phyloP scores from a whole-genome alignment of 2,888 invertebrate species.

The Ditula angustiorana region DNA sequence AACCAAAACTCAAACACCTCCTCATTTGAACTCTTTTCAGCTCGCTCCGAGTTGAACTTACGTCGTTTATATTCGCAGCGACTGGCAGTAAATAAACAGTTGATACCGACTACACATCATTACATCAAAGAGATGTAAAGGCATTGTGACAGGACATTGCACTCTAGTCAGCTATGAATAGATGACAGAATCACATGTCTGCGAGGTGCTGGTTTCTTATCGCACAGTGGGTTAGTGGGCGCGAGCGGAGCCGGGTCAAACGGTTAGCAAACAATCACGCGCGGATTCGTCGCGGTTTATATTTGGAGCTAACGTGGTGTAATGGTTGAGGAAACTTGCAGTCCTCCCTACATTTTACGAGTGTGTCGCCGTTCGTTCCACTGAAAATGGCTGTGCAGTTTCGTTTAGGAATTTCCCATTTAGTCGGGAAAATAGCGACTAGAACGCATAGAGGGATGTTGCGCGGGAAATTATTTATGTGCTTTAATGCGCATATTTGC shows the following conservation, averaged over 20 bases:
- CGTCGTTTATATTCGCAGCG: conserved; percentile 53
- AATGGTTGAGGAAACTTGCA: conserved; percentile 69
- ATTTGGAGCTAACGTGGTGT: conserved; percentile 65
- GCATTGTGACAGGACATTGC: conserved; percentile 66
- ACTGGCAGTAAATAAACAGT: conserved; percentile 80
- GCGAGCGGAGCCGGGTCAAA: conserved; percentile 77
- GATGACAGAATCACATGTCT: conserved; percentile 60
- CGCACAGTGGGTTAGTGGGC: conserved; percentile 79
- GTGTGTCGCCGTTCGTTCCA: conserved; percentile 60
- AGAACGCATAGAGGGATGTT: conserved; percentile 35
- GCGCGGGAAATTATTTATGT: conserved; percentile 40
- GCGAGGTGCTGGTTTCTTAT: conserved; percentile 56
- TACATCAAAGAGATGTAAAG: conserved; percentile 77
- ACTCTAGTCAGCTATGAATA: conserved; percentile 61
- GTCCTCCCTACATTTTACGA: conserved; percentile 54
- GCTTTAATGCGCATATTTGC: conserved; percentile 39
- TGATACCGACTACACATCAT: conserved; percentile 81
- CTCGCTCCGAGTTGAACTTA: conserved; percentile 50
- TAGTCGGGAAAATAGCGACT: conserved; percentile 37
- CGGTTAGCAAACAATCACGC: conserved; percentile 73
- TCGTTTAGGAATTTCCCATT: conserved; percentile 46
- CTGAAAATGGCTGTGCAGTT: conserved; percentile 57
- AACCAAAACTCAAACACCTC: conserved; percentile 47
- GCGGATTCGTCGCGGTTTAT: conserved; percentile 73
- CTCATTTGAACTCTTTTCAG: conserved; percentile 53